A percentile compares a stretch with the other conserved stretches of the same genome.
Conservation (phyloP, 2,797 vertebrate species). For the Otus scops region DNA sequence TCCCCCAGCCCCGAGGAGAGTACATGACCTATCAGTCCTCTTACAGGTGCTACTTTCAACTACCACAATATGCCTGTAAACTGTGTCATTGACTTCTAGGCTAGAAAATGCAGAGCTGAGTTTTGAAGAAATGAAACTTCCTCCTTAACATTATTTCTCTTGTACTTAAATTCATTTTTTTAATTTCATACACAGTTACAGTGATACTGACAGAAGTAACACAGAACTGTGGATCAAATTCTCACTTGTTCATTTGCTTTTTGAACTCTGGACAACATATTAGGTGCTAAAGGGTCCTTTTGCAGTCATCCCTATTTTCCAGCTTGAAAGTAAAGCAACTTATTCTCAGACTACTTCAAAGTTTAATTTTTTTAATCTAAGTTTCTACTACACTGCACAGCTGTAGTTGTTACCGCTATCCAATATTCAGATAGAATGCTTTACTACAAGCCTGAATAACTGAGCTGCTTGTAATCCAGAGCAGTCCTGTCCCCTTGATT, state of each 20-base stretch:
- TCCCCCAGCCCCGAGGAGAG: neutral
- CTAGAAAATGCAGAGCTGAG: neutral
- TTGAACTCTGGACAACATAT: neutral
- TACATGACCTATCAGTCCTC: neutral
- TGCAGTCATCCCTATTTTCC: neutral
- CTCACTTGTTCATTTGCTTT: neutral
- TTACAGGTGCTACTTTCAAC: neutral
- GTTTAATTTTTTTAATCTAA: neutral
- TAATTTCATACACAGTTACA: neutral
- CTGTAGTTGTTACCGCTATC: neutral
- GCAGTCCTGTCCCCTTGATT: neutral
- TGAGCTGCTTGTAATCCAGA: neutral
- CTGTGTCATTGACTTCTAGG: neutral
- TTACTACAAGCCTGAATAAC: neutral
- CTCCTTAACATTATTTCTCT: neutral
- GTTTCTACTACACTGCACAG: neutral
- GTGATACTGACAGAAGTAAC: neutral
- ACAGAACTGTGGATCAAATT: neutral
- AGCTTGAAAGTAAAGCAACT: neutral
- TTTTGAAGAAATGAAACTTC: neutral
- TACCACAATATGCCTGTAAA: neutral
- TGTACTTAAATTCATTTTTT: neutral
- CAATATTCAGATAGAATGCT: neutral
- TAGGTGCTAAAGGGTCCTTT: neutral
- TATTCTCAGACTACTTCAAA: neutral